A percentile compares a stretch with the other conserved stretches of the same genome.
phyloP scores from a whole-genome alignment of 2,888 invertebrate species.

The Ennomos fuscantarius region DNA sequence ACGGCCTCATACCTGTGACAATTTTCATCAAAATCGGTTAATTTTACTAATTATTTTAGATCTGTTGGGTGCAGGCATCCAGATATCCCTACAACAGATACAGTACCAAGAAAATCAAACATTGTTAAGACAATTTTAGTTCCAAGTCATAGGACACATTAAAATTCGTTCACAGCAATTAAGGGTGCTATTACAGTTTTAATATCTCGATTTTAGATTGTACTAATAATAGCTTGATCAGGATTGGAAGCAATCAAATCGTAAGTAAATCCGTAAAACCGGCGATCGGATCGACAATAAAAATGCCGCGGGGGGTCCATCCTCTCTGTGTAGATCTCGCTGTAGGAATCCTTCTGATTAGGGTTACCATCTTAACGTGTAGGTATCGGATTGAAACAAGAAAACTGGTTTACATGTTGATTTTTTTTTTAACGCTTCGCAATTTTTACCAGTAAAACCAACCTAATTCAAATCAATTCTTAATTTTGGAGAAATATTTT shows the following conservation, averaged over 20 bases:
- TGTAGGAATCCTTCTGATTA: constrained; percentile 47
- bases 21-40: too few relatives aligned
- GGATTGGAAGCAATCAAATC: constrained; percentile 32
- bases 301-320: constrained; percentile 54
- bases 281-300: constrained; percentile 38
- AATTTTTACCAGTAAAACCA: too few relatives aligned
- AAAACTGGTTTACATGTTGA: too few relatives aligned
- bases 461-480: too few relatives aligned
- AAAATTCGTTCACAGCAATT: constrained; percentile 15
- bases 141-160: constrained; percentile 3
- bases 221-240: constrained; percentile 29
- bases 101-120: background rate
- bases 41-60: too few relatives aligned
- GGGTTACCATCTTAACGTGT: constrained; percentile 35
- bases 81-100: too few relatives aligned
- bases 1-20: too few relatives aligned
- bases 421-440: too few relatives aligned
- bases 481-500: too few relatives aligned
- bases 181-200: constrained; percentile 14
- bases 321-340: constrained; percentile 50
- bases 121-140: background rate
- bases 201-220: constrained; percentile 21
- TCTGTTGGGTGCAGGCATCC: too few relatives aligned
- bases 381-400: too few relatives aligned
- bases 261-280: constrained; percentile 29